A percentile compares a stretch with the other conserved stretches of the same genome.
Evolutionary conservation across 1,140 invertebrate species (phyloP).

Genomic region (Drosophila tsacasi): DNA sequence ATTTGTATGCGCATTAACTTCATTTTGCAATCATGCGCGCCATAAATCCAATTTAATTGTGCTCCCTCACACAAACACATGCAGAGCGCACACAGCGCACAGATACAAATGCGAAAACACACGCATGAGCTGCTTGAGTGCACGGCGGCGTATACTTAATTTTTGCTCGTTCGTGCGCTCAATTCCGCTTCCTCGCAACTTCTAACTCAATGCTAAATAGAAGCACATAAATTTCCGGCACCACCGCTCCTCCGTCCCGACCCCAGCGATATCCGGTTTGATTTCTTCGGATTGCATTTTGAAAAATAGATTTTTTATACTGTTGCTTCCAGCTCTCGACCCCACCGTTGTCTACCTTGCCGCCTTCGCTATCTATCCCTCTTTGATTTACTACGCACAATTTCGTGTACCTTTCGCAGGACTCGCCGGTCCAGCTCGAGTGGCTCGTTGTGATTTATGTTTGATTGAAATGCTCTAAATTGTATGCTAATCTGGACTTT

Average conservation of each 20-base stretch:
- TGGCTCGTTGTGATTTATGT: slow-evolving; percentile 70
- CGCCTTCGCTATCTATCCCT: slow-evolving; percentile 4
- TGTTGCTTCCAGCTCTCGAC: slow-evolving; percentile 39
- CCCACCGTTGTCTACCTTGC: neutral
- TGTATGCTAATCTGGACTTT: slow-evolving; percentile 70
- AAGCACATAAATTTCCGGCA: slow-evolving; percentile 77
- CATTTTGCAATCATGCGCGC: slow-evolving; percentile 79
- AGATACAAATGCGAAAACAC: slow-evolving; percentile 28
- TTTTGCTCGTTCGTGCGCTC: slow-evolving; percentile 74
- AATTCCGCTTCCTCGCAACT: slow-evolving; percentile 42
- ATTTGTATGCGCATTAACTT: slow-evolving; percentile 81
- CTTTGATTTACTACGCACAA: slow-evolving; percentile 71
- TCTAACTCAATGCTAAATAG: slow-evolving; percentile 73
- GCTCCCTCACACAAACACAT: slow-evolving; percentile 32
- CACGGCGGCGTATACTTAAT: slow-evolving; percentile 76
- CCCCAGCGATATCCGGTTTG: slow-evolving; percentile 55
- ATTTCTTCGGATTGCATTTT: slow-evolving; percentile 71
- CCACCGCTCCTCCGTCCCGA: neutral
- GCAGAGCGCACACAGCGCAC: slow-evolving; percentile 1
- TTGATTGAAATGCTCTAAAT: slow-evolving; percentile 79
- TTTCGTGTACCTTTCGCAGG: slow-evolving; percentile 58
- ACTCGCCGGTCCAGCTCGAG: slow-evolving; percentile 37
- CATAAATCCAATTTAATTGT: slow-evolving; percentile 84
- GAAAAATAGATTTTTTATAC: slow-evolving; percentile 76
- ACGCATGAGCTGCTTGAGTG: slow-evolving; percentile 52